Evolutionary conservation across 2,888 invertebrate genomes (phyloP).

Genomic region (Caenorhabditis afra): DNA sequence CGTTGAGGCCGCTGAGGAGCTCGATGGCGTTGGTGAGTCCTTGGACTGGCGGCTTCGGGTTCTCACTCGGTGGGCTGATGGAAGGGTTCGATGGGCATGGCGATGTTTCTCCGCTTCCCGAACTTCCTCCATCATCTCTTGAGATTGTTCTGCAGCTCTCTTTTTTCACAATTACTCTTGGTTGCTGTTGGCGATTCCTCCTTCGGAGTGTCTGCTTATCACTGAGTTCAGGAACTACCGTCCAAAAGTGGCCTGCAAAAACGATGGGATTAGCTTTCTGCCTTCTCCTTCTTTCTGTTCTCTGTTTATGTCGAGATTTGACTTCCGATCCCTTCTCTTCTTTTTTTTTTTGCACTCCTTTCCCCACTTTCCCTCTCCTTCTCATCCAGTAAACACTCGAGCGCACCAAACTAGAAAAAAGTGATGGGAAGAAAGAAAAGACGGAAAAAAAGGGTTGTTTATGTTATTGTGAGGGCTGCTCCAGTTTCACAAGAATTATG

Average conservation of each 20-base stretch:
- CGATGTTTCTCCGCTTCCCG: slow-evolving; percentile 62
- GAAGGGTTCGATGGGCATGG: slow-evolving; percentile 64
- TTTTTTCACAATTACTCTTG: slow-evolving; percentile 30
- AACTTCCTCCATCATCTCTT: slow-evolving; percentile 59
- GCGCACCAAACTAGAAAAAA: slow-evolving; percentile 50
- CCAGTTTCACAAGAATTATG: slow-evolving; percentile 48
- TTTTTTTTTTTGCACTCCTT: slow-evolving; percentile 1
- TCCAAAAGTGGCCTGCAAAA: slow-evolving; percentile 79
- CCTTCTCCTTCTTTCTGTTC: not conserved
- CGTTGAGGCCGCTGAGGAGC: slow-evolving; percentile 37
- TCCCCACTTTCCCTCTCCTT: not conserved
- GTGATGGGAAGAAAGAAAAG: slow-evolving; percentile 27
- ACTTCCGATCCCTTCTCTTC: slow-evolving; percentile 36
- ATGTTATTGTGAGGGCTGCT: slow-evolving; percentile 45
- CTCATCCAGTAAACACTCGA: slow-evolving; percentile 42
- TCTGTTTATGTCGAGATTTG: slow-evolving; percentile 16
- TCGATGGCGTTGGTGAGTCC: slow-evolving; percentile 49
- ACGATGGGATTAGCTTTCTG: not conserved
- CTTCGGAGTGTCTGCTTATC: slow-evolving; percentile 76
- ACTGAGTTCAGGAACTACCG: slow-evolving; percentile 77
- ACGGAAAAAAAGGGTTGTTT: slow-evolving; percentile 49
- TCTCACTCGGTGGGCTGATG: slow-evolving; percentile 61
- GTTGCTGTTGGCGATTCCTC: slow-evolving; percentile 65
- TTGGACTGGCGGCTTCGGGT: slow-evolving; percentile 64
- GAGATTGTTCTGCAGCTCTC: slow-evolving; percentile 42